These are phyloP conservation scores for Stomatorhinus walkeri DNA, from an alignment of 2,797 vertebrate genomes.

Conservation along the genomic window DNA sequence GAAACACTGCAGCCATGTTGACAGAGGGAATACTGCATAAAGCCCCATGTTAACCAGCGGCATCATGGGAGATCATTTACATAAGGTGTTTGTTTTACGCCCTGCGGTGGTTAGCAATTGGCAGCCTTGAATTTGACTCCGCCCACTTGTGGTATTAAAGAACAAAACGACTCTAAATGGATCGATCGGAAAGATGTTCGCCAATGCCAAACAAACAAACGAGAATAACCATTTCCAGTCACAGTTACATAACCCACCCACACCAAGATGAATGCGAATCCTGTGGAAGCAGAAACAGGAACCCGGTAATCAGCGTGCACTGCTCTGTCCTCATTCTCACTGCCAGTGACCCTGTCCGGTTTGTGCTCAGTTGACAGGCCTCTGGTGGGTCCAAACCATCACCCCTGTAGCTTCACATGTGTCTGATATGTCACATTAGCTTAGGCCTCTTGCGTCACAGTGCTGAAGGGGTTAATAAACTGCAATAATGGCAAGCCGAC, in stretches of 20 bases:
- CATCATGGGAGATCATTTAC: neutral
- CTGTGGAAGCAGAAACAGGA: neutral
- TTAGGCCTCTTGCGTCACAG: neutral
- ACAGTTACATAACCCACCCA: slow-evolving; percentile 10
- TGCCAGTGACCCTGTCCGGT: neutral
- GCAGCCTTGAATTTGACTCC: neutral
- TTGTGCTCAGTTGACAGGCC: neutral
- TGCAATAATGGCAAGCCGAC: neutral
- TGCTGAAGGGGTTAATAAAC: neutral
- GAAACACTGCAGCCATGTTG: neutral
- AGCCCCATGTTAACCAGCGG: neutral
- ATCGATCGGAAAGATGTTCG: neutral
- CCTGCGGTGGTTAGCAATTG: neutral
- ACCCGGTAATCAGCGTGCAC: neutral
- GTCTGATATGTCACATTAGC: neutral
- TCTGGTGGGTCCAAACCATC: neutral
- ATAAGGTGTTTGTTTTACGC: neutral
- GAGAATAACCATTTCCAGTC: neutral
- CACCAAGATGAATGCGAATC: neutral
- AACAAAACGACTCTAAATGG: neutral
- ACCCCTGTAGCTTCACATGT: neutral
- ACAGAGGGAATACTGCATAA: neutral
- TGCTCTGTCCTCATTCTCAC: neutral
- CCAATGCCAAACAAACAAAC: neutral
- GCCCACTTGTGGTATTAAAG: neutral